phyloP scores from a whole-genome alignment of 2,888 invertebrate genomes.

The Acholoe squamosa region DNA sequence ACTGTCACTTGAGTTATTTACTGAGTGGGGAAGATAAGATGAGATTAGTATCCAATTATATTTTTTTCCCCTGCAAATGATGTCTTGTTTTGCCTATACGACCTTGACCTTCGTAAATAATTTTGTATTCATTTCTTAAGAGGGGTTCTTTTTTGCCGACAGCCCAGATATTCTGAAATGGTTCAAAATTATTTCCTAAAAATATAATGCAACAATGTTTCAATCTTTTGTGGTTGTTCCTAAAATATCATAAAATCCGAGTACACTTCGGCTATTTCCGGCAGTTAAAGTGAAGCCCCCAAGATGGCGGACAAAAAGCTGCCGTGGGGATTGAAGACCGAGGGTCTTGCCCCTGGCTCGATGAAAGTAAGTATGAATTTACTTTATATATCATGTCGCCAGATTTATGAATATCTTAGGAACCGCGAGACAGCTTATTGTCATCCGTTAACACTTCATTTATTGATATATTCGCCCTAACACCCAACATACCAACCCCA shows the following conservation, averaged over 20 bases:
- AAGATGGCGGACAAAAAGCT: slow-evolving; percentile 70
- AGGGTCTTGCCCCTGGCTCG: slow-evolving; percentile 69
- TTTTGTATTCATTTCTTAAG: not conserved
- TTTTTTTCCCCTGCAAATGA: not conserved
- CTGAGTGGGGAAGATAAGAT: not conserved
- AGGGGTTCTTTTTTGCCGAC: too few relatives aligned
- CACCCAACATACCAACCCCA: not conserved
- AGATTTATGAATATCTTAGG: not conserved
- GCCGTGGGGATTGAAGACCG: slow-evolving; percentile 71
- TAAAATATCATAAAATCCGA: not conserved
- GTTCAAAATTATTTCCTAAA: not conserved
- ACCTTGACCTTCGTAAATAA: slow-evolving; percentile 42
- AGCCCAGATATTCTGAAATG: too few relatives aligned
- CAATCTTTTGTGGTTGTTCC: not conserved
- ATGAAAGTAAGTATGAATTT: slow-evolving; percentile 67
- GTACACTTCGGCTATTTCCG: slow-evolving; percentile 35
- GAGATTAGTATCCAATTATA: not conserved
- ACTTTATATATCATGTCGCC: not conserved
- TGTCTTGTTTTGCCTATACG: slow-evolving; percentile 26
- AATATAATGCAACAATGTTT: not conserved
- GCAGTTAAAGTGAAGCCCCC: not conserved
- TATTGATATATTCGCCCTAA: not conserved
- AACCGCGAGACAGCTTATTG: not conserved
- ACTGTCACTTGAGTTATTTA: not conserved
- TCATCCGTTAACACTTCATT: not conserved